Conservation (phyloP, 2,113 vertebrate genomes). For the Gadus chalcogrammus region DNA sequence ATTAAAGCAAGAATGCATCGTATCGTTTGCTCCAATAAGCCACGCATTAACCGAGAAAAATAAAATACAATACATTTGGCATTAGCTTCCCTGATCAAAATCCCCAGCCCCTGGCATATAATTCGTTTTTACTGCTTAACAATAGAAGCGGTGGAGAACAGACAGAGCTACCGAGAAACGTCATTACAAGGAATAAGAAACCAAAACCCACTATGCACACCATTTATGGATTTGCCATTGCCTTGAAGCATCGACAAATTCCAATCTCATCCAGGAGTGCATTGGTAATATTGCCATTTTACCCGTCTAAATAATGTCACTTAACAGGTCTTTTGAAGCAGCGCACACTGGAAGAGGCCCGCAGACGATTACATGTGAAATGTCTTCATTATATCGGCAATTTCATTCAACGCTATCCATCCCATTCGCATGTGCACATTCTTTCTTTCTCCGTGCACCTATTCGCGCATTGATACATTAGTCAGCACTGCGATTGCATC, state of each 20-base stretch:
- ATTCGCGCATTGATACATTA: background rate
- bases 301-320: background rate
- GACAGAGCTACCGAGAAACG: too few species aligned
- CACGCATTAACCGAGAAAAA: background rate
- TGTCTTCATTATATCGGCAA: background rate
- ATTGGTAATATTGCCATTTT: background rate
- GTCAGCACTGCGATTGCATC: background rate
- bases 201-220: background rate
- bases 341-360: background rate
- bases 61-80: background rate
- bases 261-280: background rate
- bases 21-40: background rate
- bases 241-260: background rate
- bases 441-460: background rate
- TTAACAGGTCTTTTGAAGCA: background rate
- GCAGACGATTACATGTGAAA: background rate
- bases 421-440: background rate
- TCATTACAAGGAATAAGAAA: background rate
- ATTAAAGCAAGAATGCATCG: background rate
- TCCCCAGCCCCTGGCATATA: background rate
- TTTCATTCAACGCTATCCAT: background rate
- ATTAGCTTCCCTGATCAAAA: background rate
- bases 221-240: background rate
- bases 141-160: too few species aligned
- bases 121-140: background rate